A percentile compares a stretch with the other conserved stretches of the same genome.
phyloP scores from a whole-genome alignment of 2,797 vertebrate genomes.

The Decapterus maruadsi region DNA sequence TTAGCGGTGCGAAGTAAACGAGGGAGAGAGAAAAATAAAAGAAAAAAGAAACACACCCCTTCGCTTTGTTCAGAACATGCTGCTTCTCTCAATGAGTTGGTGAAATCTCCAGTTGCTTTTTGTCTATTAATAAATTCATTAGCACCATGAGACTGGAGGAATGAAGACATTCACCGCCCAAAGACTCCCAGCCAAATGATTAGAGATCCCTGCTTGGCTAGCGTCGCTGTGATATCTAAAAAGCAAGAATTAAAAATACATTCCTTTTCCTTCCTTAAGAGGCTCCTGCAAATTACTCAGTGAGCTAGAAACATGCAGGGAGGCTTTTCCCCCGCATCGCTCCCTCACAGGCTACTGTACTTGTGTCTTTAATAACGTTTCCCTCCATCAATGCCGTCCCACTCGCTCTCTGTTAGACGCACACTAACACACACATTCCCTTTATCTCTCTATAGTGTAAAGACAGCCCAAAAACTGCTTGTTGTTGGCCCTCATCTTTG shows the following conservation, averaged over 20 bases:
- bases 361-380: conserved; percentile 38
- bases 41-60: not conserved
- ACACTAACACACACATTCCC: conserved; percentile 8
- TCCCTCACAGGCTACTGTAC: conserved; percentile 2
- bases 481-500: conserved; percentile 70
- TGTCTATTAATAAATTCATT: conserved; percentile 73
- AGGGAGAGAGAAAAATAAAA: not conserved
- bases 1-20: conserved; percentile 11
- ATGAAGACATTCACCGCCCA: conserved; percentile 63
- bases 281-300: conserved; percentile 65
- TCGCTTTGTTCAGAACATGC: conserved; percentile 10
- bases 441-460: conserved; percentile 37
- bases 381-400: conserved; percentile 12
- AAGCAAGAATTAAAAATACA: conserved; percentile 71
- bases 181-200: conserved; percentile 65
- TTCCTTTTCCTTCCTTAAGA: conserved; percentile 60
- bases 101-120: conserved; percentile 51
- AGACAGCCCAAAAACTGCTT: conserved; percentile 51
- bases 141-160: conserved; percentile 54
- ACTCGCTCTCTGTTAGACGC: conserved; percentile 33
- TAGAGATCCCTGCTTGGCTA: conserved; percentile 57
- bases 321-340: conserved; percentile 48
- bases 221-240: conserved; percentile 53
- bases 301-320: conserved; percentile 36
- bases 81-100: conserved; percentile 43